Percentiles rank a stretch among this genome's conserved stretches.
These are phyloP conservation scores for Palythoa grandis DNA, from an alignment of 92 coral and sea anemone genomes.

Conservation along the genomic window DNA sequence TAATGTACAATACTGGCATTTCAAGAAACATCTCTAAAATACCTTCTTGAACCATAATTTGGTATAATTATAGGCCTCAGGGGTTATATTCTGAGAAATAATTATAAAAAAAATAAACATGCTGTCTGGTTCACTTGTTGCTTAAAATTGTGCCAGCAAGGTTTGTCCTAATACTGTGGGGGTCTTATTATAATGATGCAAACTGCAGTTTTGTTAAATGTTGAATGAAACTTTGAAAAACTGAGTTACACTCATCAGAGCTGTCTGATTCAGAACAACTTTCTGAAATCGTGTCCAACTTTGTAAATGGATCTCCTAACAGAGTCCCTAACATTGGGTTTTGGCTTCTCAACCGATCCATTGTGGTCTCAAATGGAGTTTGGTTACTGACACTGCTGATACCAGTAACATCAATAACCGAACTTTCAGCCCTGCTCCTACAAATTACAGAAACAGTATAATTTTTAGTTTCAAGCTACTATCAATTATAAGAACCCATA, in stretches of 20 bases:
- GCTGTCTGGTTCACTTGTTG: too few relatives aligned
- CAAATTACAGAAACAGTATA: conserved; percentile 10
- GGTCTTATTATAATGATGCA: too few relatives aligned
- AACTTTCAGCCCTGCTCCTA: background rate
- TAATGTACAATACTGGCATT: too few relatives aligned
- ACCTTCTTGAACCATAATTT: too few relatives aligned
- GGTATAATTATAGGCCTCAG: too few relatives aligned
- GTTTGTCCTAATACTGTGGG: too few relatives aligned
- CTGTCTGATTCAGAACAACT: conserved; percentile 19
- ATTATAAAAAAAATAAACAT: too few relatives aligned
- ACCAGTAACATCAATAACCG: conserved; percentile 18
- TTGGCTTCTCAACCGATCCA: conserved; percentile 22
- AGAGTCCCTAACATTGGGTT: conserved; percentile 28
- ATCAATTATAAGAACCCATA: background rate
- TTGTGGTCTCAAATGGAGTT: conserved; percentile 22
- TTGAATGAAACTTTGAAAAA: background rate
- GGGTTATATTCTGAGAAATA: too few relatives aligned
- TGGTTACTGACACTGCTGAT: conserved; percentile 2
- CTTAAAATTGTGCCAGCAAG: too few relatives aligned
- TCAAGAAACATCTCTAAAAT: too few relatives aligned
- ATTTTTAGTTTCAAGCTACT: background rate
- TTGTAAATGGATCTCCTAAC: conserved; percentile 19
- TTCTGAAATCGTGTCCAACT: conserved; percentile 5
- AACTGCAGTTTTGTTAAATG: too few relatives aligned
- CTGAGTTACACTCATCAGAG: conserved; percentile 3